Evolutionary conservation across 2,888 invertebrate species (phyloP).

Genomic region (Hylaea fasciaria): DNA sequence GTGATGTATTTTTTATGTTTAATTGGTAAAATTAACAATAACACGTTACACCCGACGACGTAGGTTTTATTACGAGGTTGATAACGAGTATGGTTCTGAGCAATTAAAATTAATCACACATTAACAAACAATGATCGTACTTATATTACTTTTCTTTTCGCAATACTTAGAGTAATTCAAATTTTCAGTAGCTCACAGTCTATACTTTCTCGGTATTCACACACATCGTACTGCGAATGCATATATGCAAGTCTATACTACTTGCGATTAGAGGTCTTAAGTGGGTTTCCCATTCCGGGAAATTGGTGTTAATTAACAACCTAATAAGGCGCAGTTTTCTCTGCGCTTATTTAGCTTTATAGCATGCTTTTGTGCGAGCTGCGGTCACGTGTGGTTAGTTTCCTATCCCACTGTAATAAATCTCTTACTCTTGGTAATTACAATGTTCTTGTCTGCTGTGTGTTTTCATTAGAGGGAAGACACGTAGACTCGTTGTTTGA

Average conservation of each 20-base stretch:
- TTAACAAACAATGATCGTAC: no score
- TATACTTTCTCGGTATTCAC: slow-evolving; percentile 73
- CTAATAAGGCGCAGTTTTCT: slow-evolving; percentile 69
- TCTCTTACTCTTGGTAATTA: slow-evolving; percentile 83
- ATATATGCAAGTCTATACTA: slow-evolving; percentile 73
- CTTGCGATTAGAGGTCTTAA: slow-evolving; percentile 56
- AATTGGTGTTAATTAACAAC: slow-evolving; percentile 69
- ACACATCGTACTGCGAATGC: slow-evolving; percentile 76
- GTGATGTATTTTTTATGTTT: neutral
- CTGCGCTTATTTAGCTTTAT: slow-evolving; percentile 56
- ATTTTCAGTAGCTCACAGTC: slow-evolving; percentile 19
- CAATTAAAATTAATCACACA: no score
- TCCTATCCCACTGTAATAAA: slow-evolving; percentile 81
- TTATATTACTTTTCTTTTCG: neutral
- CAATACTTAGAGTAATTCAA: slow-evolving; percentile 5
- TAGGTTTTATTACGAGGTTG: no score
- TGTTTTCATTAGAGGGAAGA: slow-evolving; percentile 78
- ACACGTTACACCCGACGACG: no score
- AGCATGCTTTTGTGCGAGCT: slow-evolving; percentile 54
- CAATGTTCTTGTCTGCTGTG: slow-evolving; percentile 83
- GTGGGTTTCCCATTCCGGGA: slow-evolving; percentile 53
- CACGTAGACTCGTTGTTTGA: slow-evolving; percentile 47
- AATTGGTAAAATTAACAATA: no score
- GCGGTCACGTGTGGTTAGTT: slow-evolving; percentile 80
- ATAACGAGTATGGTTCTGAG: no score